phyloP scores from a whole-genome alignment of 2,113 vertebrate genomes.

The Chlamydotis undulata region DNA sequence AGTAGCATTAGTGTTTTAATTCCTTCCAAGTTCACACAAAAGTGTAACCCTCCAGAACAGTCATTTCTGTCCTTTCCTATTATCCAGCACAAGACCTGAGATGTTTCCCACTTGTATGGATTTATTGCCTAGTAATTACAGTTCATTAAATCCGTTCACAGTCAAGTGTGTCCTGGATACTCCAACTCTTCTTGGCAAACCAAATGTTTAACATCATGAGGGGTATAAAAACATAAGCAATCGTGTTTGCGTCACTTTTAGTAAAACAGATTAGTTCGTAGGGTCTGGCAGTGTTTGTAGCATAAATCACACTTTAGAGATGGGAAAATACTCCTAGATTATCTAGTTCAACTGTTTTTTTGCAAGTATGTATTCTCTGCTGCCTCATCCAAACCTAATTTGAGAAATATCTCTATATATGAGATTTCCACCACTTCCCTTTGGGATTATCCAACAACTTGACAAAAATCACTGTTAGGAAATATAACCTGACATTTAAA shows the following conservation, averaged over 20 bases:
- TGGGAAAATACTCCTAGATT: slow-evolving; percentile 46
- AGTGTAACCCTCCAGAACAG: background rate
- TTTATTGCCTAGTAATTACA: slow-evolving; percentile 48
- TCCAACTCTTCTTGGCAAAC: slow-evolving; percentile 37
- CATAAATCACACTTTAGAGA: slow-evolving; percentile 52
- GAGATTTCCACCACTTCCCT: slow-evolving; percentile 26
- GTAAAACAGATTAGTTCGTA: slow-evolving; percentile 32
- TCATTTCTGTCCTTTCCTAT: background rate
- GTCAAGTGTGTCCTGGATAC: slow-evolving; percentile 25
- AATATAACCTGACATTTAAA: slow-evolving; percentile 29
- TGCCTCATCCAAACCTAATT: slow-evolving; percentile 27
- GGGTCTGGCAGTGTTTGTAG: slow-evolving; percentile 27
- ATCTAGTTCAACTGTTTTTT: slow-evolving; percentile 13
- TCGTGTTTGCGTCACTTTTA: slow-evolving; percentile 32
- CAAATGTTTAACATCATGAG: slow-evolving; percentile 41
- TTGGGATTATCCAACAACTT: slow-evolving; percentile 28
- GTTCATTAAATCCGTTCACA: slow-evolving; percentile 45
- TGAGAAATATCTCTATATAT: background rate
- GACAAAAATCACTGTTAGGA: slow-evolving; percentile 35
- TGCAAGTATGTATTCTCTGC: background rate
- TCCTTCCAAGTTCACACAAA: slow-evolving; percentile 47
- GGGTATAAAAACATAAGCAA: slow-evolving; percentile 53
- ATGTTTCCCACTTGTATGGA: slow-evolving; percentile 12
- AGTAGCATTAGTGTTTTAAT: slow-evolving; percentile 9
- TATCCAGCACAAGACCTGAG: slow-evolving; percentile 7